Evolutionary conservation across 2,888 invertebrate species (phyloP), one percentile per base, ranked within the genome.

Genomic region (Coelopa pilipes): DNA sequence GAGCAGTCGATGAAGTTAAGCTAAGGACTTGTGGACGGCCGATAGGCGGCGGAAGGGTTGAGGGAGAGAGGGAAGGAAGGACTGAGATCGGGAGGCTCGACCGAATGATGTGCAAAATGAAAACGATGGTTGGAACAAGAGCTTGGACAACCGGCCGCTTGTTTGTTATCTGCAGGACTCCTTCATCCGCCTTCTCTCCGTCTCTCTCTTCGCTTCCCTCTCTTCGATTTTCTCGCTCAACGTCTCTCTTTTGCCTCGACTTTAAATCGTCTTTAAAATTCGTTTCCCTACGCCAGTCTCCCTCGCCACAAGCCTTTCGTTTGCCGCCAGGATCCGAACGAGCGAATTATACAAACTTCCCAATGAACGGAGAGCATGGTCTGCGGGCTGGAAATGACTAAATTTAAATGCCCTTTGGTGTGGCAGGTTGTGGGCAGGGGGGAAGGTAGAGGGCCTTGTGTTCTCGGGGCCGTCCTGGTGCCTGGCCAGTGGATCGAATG

Each of bases 301-400:
- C 7, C 60, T 62, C 21, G 60, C 9, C 10, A 21, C 13, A 62
- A 62, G 21, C 24, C 24, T 24, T 12, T 24, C 24, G 60, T 21
- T 24, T 21, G 60, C 24, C 15, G 9, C 21, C 21, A 62, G 24
- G 60, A 62, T 62, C 15, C 24, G 60, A 62, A 62, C 34, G 60
- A 62, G 60, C 21, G 15, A 15, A 34, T 62, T 62, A 62, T 62
- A 24, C 60, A 62, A 62, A 62, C 24, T 62, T 19, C 15, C 19
- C 13, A 15, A 9, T 11, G n/a, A 15, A 9, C 21, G n/a, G 13
- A 49, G 10, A 49, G 49, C n/a, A n/a, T n/a, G 34, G 34, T 34
- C 34, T 34, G 34, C 2, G 34, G 34, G 34, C 34, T 34, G 3
- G n/a, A 53, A 53, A 53, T 53, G n/a, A 53, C 53, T 53, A 53